Conservation (phyloP, 92 coral and sea anemone genomes). For the Isaurus tuberculatus region DNA sequence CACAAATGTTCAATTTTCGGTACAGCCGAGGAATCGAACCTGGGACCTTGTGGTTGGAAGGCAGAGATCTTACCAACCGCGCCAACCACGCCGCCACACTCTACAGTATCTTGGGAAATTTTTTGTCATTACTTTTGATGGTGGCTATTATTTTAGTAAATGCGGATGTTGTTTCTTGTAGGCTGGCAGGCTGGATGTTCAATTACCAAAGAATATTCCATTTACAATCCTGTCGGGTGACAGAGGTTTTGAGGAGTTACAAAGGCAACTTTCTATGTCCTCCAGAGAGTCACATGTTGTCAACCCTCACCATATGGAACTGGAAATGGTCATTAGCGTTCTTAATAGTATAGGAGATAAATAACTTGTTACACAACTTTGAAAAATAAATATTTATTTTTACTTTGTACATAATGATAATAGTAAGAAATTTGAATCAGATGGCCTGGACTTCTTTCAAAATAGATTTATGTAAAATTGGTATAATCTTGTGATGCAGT, state of each 20-base stretch:
- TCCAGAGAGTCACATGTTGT: conserved; percentile 65
- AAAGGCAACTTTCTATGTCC: conserved; percentile 59
- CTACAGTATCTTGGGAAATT: too few species aligned
- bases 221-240: conserved; percentile 85
- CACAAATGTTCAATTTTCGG: too few species aligned
- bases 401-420: too few species aligned
- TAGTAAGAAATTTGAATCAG: too few species aligned
- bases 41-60: too few species aligned
- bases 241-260: conserved; percentile 67
- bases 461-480: too few species aligned
- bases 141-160: background rate
- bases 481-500: too few species aligned
- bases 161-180: conserved; percentile 10
- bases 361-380: background rate
- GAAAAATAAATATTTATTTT: background rate
- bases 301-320: conserved; percentile 67
- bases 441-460: too few species aligned
- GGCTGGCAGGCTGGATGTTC: conserved; percentile 74
- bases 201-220: conserved; percentile 66
- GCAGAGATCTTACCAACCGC: too few species aligned
- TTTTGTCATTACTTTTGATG: too few species aligned
- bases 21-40: too few species aligned
- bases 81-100: too few species aligned
- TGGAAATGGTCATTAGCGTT: conserved; percentile 51
- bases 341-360: conserved; percentile 67